A percentile compares a stretch with the other conserved stretches of the same genome.
Conservation (phyloP, 1,140 invertebrate genomes). For the Eulimnadia texana region DNA sequence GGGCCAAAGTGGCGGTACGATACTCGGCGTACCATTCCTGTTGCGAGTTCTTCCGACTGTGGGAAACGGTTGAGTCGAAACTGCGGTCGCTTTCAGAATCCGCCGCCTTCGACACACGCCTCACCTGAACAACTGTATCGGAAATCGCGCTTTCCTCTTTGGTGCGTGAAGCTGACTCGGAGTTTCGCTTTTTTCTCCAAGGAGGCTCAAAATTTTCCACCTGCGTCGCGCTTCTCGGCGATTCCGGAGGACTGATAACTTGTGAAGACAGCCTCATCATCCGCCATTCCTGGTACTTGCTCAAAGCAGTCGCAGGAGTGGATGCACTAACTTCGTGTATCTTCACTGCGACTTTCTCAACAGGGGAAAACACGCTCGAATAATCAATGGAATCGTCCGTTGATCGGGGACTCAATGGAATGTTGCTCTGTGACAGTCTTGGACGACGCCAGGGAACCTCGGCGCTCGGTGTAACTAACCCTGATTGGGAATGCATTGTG, state of each 20-base stretch:
- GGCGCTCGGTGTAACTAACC: neutral
- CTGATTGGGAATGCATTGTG: neutral
- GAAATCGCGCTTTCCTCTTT: neutral
- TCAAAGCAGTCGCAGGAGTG: constrained; percentile 10
- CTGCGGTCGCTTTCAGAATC: neutral
- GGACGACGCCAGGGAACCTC: constrained; percentile 5
- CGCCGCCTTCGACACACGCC: neutral
- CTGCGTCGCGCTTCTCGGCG: neutral
- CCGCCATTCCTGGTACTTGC: constrained; percentile 16
- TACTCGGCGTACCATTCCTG: constrained; percentile 43
- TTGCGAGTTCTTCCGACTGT: constrained; percentile 7
- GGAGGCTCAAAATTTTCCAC: neutral
- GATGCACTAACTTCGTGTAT: neutral
- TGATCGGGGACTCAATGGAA: neutral
- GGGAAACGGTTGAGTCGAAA: neutral
- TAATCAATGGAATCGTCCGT: neutral
- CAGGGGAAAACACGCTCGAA: neutral
- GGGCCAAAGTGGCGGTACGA: constrained; percentile 32
- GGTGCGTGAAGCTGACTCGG: neutral
- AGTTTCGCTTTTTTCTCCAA: neutral
- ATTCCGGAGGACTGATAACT: neutral
- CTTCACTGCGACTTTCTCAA: neutral
- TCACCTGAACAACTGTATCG: neutral
- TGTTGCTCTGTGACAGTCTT: neutral
- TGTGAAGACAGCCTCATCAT: neutral